phyloP scores from a whole-genome alignment of 2,113 vertebrate genomes.

The Cisticola juncidis region DNA sequence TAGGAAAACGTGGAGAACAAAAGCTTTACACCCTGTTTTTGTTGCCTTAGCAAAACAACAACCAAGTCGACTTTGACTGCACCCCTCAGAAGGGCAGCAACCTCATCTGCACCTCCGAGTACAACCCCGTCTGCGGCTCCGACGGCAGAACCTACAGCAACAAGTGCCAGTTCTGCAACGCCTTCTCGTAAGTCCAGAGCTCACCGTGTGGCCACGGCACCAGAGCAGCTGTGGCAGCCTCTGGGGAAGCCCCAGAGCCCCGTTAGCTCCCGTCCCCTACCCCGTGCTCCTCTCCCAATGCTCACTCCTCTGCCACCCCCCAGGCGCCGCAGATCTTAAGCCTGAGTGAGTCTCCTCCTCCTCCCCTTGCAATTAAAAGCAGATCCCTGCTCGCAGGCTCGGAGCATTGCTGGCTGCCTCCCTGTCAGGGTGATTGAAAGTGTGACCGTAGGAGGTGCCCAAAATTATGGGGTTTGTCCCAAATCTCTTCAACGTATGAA shows the following conservation, averaged over 20 bases:
- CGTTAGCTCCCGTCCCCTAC: background rate
- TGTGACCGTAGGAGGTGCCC: background rate
- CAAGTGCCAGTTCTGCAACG: slow-evolving; percentile 12
- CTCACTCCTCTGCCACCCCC: background rate
- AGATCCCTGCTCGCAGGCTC: background rate
- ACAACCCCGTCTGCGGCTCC: slow-evolving; percentile 51
- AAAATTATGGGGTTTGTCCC: background rate
- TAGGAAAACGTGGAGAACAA: background rate
- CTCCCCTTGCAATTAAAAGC: slow-evolving; percentile 7
- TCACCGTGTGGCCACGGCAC: rapidly evolving
- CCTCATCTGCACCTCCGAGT: background rate
- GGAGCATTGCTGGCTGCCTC: background rate
- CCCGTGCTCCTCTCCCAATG: rapidly evolving
- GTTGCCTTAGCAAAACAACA: background rate
- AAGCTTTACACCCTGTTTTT: background rate
- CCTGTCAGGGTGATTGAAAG: background rate
- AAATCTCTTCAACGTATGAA: background rate
- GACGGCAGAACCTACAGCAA: slow-evolving; percentile 65
- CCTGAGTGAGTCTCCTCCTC: background rate
- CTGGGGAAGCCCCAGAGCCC: background rate
- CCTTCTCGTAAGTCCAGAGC: background rate
- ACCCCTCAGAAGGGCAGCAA: rapidly evolving
- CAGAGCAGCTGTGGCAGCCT: background rate
- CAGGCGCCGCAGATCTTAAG: background rate
- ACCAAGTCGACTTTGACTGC: background rate